Evolutionary conservation across 2,797 vertebrate genomes (phyloP).

Genomic region (Rhynchotus rufescens): DNA sequence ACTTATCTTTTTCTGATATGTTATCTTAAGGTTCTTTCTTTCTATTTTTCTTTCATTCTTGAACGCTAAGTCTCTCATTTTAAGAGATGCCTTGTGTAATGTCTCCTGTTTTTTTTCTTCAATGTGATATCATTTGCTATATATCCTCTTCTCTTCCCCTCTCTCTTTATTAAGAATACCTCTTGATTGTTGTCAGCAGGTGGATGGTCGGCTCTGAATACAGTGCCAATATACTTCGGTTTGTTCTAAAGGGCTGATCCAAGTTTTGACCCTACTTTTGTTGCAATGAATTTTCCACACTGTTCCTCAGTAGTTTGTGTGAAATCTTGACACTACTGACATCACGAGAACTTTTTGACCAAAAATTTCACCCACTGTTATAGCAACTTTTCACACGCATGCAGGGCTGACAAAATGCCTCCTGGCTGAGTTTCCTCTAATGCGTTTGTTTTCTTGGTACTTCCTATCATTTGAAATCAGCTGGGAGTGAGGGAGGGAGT

Average conservation of each 20-base stretch:
- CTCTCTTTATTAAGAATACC: not conserved
- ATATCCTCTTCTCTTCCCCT: not conserved
- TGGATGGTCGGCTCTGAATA: not conserved
- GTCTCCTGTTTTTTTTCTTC: not conserved
- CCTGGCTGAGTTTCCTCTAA: not conserved
- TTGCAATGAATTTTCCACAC: not conserved
- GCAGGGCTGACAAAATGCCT: not conserved
- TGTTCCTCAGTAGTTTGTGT: not conserved
- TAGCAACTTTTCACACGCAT: not conserved
- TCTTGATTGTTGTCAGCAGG: not conserved
- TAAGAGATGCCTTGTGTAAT: not conserved
- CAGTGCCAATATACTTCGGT: not conserved
- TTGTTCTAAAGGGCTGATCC: not conserved
- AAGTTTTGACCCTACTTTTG: not conserved
- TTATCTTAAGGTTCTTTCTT: not conserved
- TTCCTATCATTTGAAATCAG: not conserved
- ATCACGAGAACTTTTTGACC: not conserved
- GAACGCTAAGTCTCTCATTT: not conserved
- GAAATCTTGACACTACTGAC: not conserved
- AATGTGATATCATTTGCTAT: not conserved
- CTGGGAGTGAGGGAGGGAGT: not conserved
- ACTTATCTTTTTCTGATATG: not conserved
- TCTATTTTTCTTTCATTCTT: not conserved
- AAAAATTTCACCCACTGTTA: not conserved
- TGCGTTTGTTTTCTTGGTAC: not conserved